A percentile compares a stretch with the other conserved stretches of the same genome.
These are phyloP conservation scores for Tridacna crocea DNA, from an alignment of 2,888 invertebrate genomes.

Conservation along the genomic window DNA sequence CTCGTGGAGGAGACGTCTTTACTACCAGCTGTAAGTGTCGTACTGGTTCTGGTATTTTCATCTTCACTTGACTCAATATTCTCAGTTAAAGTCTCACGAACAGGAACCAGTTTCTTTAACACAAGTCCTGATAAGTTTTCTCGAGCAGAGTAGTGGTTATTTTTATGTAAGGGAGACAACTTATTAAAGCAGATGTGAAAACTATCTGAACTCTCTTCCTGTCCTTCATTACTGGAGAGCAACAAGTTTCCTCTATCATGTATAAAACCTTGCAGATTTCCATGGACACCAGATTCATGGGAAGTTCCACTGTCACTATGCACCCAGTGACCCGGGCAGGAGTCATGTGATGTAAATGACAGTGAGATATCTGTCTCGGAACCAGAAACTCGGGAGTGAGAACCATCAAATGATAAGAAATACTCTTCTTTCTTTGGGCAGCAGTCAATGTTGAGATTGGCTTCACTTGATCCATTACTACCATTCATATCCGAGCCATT, in stretches of 20 bases:
- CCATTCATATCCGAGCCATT: conserved; percentile 56
- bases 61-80: conserved; percentile 50
- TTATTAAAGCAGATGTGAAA: conserved; percentile 75
- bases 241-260: conserved; percentile 61
- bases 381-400: conserved; percentile 69
- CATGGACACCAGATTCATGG: conserved; percentile 18
- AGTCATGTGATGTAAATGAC: conserved; percentile 67
- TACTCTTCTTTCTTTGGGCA: conserved; percentile 78
- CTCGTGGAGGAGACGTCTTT: conserved; percentile 51
- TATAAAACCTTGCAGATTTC: conserved; percentile 23
- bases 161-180: conserved; percentile 50
- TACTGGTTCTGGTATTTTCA: conserved; percentile 53
- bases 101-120: conserved; percentile 50
- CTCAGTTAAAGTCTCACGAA: conserved; percentile 51
- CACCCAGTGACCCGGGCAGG: conserved; percentile 65
- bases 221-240: conserved; percentile 72
- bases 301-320: conserved; percentile 44
- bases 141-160: conserved; percentile 44
- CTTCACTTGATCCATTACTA: conserved; percentile 70
- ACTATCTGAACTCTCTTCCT: conserved; percentile 78
- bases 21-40: conserved; percentile 58
- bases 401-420: conserved; percentile 77
- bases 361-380: conserved; percentile 76
- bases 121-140: conserved; percentile 52
- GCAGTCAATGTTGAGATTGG: conserved; percentile 73